A percentile compares a stretch with the other conserved stretches of the same genome.
Conservation (phyloP, 2,113 vertebrate genomes). For the Axis porcinus region DNA sequence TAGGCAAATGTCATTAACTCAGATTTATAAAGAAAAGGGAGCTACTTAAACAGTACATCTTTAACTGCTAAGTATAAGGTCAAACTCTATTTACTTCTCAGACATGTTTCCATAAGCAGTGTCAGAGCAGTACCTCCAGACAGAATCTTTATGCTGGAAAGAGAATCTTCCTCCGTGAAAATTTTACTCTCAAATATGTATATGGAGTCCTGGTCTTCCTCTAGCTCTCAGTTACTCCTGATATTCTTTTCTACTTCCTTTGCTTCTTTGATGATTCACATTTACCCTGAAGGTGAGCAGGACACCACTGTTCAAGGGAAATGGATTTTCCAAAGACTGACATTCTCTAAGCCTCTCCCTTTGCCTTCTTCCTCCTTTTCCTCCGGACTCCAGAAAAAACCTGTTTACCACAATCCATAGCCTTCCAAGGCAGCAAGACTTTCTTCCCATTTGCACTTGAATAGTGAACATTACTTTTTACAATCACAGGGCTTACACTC, state of each 20-base stretch:
- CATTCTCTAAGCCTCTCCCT: not conserved
- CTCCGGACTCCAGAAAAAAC: not conserved
- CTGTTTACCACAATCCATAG: not conserved
- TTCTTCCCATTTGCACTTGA: not conserved
- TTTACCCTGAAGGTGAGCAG: not conserved
- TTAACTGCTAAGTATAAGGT: not conserved
- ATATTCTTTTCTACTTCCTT: not conserved
- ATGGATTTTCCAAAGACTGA: not conserved
- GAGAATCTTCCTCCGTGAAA: not conserved
- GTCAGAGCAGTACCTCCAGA: not conserved
- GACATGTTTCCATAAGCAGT: not conserved
- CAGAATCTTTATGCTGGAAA: not conserved
- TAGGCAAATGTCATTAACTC: conserved; percentile 4
- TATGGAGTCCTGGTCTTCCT: not conserved
- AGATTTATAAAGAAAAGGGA: not conserved
- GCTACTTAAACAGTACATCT: not conserved
- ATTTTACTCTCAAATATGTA: not conserved
- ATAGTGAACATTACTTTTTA: not conserved
- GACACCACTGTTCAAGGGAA: not conserved
- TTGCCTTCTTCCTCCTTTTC: not conserved
- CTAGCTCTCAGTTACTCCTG: not conserved
- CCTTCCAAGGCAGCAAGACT: not conserved
- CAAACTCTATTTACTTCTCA: not conserved
- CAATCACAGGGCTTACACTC: not conserved
- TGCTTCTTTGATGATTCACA: not conserved